Conservation (phyloP, 2,113 vertebrate genomes). For the Cololabis saira region DNA sequence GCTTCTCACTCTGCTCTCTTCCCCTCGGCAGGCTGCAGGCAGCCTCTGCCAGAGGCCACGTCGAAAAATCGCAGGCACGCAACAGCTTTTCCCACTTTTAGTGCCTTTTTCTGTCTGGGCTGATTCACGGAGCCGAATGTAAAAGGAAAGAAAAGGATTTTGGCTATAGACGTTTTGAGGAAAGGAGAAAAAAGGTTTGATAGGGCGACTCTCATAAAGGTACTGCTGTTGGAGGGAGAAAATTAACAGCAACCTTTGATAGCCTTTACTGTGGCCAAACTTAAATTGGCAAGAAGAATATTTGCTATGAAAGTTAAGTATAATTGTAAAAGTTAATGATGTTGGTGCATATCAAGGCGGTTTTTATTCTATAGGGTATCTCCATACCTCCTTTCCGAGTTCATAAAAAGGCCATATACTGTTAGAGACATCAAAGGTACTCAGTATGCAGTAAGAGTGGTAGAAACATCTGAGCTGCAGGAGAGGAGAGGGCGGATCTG, state of each 20-base stretch:
- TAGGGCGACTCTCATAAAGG: constrained; percentile 49
- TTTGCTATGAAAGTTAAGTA: constrained; percentile 55
- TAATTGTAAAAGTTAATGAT: constrained; percentile 73
- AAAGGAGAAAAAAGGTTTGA: constrained; percentile 46
- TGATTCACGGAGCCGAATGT: constrained; percentile 34
- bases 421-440: constrained; percentile 46
- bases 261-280: constrained; percentile 55
- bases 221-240: constrained; percentile 42
- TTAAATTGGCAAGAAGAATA: constrained; percentile 56
- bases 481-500: too few relatives aligned
- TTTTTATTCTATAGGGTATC: constrained; percentile 62
- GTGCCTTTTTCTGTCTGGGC: constrained; percentile 37
- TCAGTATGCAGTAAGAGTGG: neutral
- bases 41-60: constrained; percentile 64
- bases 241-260: constrained; percentile 71
- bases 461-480: too few relatives aligned
- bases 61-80: constrained; percentile 67
- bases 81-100: constrained; percentile 42
- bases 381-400: constrained; percentile 50
- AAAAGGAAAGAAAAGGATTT: constrained; percentile 2
- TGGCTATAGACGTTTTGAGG: constrained; percentile 27
- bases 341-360: constrained; percentile 56
- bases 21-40: constrained; percentile 61
- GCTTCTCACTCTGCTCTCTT: constrained; percentile 65
- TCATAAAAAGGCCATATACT: constrained; percentile 58